Evolutionary conservation across 1,140 invertebrate genomes (phyloP).

Genomic region (Drosophila asahinai): DNA sequence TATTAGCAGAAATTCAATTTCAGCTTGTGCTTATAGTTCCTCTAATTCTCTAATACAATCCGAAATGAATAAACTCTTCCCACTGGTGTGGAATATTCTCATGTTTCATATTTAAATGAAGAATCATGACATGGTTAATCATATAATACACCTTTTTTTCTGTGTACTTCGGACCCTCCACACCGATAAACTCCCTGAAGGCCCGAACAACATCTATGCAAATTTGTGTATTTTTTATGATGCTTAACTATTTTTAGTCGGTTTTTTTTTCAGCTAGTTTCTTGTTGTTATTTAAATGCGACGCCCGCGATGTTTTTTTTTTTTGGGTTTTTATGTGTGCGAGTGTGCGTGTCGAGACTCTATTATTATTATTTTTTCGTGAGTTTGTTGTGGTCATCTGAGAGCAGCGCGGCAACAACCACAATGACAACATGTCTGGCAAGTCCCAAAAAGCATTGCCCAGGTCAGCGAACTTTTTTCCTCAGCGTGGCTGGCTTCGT

Average conservation of each 20-base stretch:
- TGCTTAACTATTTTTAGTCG: conserved; percentile 81
- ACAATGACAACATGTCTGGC: conserved; percentile 69
- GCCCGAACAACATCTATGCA: conserved; percentile 68
- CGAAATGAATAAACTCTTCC: neutral
- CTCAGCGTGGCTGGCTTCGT: conserved; percentile 37
- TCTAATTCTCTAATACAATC: neutral
- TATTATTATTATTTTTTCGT: conserved; percentile 51
- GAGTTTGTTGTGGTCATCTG: conserved; percentile 69
- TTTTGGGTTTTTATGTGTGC: conserved; percentile 18
- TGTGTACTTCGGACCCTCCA: conserved; percentile 41
- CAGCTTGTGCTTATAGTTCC: neutral
- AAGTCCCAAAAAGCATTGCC: conserved; percentile 74
- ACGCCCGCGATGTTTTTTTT: conserved; percentile 54
- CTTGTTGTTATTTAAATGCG: conserved; percentile 80
- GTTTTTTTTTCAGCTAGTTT: conserved; percentile 43
- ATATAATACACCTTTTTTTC: conserved; percentile 5
- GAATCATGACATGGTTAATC: neutral
- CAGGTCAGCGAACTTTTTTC: conserved; percentile 76
- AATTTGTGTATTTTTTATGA: conserved; percentile 74
- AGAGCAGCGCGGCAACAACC: conserved; percentile 39
- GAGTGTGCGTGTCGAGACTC: conserved; percentile 61
- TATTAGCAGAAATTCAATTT: neutral
- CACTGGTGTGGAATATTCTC: neutral
- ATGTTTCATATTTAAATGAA: neutral
- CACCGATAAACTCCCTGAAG: conserved; percentile 61